These are phyloP conservation scores for Tetrapedia diversipes DNA, from an alignment of 2,888 invertebrate species.

Conservation along the genomic window DNA sequence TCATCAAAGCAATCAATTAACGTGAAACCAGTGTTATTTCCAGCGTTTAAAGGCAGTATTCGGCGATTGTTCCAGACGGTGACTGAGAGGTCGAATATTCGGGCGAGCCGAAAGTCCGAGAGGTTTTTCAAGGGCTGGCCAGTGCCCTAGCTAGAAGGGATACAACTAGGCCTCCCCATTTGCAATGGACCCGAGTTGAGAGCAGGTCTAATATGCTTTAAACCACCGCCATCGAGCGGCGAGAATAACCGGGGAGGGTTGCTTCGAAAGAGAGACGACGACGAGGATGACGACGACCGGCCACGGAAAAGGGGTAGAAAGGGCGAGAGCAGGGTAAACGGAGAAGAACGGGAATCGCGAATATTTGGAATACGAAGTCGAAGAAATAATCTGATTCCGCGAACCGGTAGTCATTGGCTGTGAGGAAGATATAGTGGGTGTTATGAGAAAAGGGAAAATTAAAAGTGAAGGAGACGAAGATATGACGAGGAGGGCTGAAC, in stretches of 20 bases:
- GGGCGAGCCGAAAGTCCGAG: constrained; percentile 55
- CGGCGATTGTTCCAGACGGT: constrained; percentile 50
- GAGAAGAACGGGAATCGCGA: constrained; percentile 59
- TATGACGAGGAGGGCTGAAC: constrained; percentile 4
- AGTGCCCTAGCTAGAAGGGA: constrained; percentile 48
- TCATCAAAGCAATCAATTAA: constrained; percentile 52
- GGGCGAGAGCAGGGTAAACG: not conserved
- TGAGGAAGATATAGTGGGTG: constrained; percentile 50
- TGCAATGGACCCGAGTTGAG: constrained; percentile 69
- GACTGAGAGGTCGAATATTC: constrained; percentile 51
- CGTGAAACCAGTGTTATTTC: constrained; percentile 28
- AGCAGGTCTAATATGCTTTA: constrained; percentile 76
- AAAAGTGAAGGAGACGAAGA: not conserved
- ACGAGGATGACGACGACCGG: constrained; percentile 11
- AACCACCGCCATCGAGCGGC: constrained; percentile 60
- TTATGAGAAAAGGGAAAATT: constrained; percentile 54
- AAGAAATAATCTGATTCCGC: constrained; percentile 76
- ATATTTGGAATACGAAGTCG: constrained; percentile 72
- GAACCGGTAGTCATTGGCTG: constrained; percentile 71
- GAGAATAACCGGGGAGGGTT: constrained; percentile 31
- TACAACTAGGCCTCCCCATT: constrained; percentile 63
- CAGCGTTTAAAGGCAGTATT: constrained; percentile 40
- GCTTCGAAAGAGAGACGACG: constrained; percentile 30
- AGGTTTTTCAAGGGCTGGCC: constrained; percentile 66
- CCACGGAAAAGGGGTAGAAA: not conserved